Base-by-base conservation (phyloP, 2,797 vertebrate species). In the Pampus argenteus region DNA sequence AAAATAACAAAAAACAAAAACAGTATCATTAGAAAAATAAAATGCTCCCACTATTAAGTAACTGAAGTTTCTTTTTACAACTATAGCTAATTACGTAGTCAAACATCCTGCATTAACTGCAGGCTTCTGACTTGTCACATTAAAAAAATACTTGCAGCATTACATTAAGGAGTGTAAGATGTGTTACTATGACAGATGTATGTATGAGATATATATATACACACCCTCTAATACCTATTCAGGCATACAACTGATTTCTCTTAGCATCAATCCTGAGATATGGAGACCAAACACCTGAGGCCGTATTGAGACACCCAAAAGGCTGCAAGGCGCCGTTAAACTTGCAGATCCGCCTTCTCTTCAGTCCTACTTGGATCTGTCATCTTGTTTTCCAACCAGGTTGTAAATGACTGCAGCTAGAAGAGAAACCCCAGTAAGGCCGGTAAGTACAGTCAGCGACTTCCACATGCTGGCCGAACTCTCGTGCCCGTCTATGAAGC, bases 401-500 rank as follows among this genome's bases (percentile, higher is more conserved):
- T 56, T 36, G 6, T 63, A 88, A 25, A 94, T 48, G 0, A 87
- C 25, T 2, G 26, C 45, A 2, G 69, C 86, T 1, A 95, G 45
- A 25, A 95, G 49, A 0, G 87, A 44, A 2, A 80, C 51, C 17
- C 93, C 94, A 0, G 89, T 89, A 48, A 93, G 60, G 36, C 92
- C 93, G 2, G 78, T 90, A 0, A 84, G 0, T 0, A 66, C 91
- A 0, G 86, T 83, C 78, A 95, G 79, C 6, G 0, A 54, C 66
- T 91, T 94, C 93, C 94, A 95, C 88, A 93, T 87, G 44, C 14
- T 47, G 8, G 89, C 92, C 1, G 92, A 78, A 0, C 66, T 84
- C 88, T 94, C 86, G 4, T 93, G 94, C 26, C 83, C 28, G 70
- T 90, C 84, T 15, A 95, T 76, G 77, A 93, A 94, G 87, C 91